phyloP scores from a whole-genome alignment of 1,140 invertebrate genomes.

The Caerostris darwini region DNA sequence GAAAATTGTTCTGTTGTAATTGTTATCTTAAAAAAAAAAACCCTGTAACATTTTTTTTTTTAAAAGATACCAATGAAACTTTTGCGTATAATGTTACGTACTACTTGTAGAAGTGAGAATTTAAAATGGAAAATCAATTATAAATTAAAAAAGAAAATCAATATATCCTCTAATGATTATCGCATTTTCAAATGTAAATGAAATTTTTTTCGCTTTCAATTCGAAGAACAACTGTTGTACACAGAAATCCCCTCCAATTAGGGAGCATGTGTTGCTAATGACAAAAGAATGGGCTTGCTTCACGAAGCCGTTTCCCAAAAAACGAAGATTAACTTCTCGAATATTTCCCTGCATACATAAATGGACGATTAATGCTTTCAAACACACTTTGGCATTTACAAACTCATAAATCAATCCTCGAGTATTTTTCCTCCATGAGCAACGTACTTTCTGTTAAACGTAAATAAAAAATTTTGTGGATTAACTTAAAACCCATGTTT shows the following conservation, averaged over 20 bases:
- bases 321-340: background rate
- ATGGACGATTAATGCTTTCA: background rate
- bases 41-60: too few relatives aligned
- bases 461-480: background rate
- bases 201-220: background rate
- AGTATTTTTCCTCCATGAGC: background rate
- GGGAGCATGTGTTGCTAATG: background rate
- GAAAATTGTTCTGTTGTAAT: too few relatives aligned
- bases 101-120: background rate
- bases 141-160: background rate
- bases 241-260: background rate
- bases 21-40: too few relatives aligned
- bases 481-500: background rate
- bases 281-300: background rate
- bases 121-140: background rate
- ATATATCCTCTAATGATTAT: background rate
- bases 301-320: background rate
- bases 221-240: background rate
- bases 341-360: background rate
- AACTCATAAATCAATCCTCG: background rate
- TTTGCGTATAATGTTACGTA: too few relatives aligned
- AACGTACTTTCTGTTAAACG: background rate
- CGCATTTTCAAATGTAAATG: background rate
- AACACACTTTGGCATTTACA: constrained; percentile 26
- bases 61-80: too few relatives aligned